These are phyloP conservation scores for Heliangelus exortis DNA, from an alignment of 2,797 vertebrate species.

Conservation along the genomic window DNA sequence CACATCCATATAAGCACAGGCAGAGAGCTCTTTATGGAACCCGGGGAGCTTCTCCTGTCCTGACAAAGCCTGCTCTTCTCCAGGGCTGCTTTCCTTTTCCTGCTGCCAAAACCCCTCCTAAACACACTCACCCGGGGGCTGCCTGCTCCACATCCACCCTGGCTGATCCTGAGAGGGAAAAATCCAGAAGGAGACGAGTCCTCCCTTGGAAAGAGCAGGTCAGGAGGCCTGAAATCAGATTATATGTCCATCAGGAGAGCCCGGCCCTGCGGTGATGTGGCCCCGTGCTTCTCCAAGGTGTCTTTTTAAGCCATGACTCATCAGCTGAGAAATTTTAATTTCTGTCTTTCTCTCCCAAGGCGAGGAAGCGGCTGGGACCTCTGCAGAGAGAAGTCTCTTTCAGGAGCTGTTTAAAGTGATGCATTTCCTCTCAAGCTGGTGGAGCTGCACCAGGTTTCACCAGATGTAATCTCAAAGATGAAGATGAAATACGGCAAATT, in stretches of 20 bases:
- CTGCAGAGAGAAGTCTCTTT: background rate
- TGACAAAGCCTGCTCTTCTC: background rate
- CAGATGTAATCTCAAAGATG: background rate
- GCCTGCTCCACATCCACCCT: no score
- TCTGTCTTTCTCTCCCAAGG: background rate
- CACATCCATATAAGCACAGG: background rate
- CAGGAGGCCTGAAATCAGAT: background rate
- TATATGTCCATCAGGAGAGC: background rate
- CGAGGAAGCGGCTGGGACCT: background rate
- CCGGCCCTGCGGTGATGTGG: background rate
- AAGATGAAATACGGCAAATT: background rate
- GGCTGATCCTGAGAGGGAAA: background rate
- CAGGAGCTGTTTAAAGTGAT: background rate
- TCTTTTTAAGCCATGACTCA: slow-evolving; percentile 13
- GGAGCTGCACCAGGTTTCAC: background rate
- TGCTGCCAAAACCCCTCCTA: fast-evolving
- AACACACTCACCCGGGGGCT: background rate
- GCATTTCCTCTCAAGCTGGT: background rate
- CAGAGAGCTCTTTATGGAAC: background rate
- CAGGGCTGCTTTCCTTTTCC: background rate
- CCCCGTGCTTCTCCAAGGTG: background rate
- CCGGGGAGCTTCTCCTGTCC: background rate
- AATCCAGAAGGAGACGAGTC: background rate
- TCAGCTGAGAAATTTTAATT: slow-evolving; percentile 14
- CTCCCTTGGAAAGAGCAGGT: background rate